Conservation (phyloP, 2,888 invertebrate genomes). For the Tribolium freemani region DNA sequence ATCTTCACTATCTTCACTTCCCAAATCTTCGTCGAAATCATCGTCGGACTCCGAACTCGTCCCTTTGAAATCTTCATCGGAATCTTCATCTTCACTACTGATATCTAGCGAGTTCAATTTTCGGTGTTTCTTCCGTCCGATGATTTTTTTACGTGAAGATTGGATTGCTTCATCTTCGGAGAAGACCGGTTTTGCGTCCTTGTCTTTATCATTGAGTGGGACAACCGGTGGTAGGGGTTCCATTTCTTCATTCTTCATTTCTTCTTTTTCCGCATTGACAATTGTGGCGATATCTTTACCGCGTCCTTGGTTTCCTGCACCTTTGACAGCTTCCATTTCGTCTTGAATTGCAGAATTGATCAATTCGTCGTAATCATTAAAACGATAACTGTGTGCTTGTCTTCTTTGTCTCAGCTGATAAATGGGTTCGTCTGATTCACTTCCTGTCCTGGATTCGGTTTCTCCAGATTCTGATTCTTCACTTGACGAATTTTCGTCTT, state of each 20-base stretch:
- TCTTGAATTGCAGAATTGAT: slow-evolving; percentile 93
- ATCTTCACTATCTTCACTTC: slow-evolving; percentile 73
- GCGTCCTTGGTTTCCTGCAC: slow-evolving; percentile 85
- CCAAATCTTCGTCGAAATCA: slow-evolving; percentile 72
- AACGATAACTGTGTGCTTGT: slow-evolving; percentile 85
- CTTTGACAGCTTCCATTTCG: slow-evolving; percentile 81
- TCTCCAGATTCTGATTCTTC: slow-evolving; percentile 41
- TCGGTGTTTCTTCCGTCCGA: slow-evolving; percentile 76
- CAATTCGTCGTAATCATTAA: slow-evolving; percentile 95
- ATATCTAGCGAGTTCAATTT: slow-evolving; percentile 83
- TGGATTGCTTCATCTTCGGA: not conserved
- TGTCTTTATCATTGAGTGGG: slow-evolving; percentile 36
- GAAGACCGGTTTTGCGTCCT: slow-evolving; percentile 41
- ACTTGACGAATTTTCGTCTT: slow-evolving; percentile 44
- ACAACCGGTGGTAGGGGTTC: slow-evolving; percentile 46
- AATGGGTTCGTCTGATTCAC: slow-evolving; percentile 80
- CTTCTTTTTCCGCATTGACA: slow-evolving; percentile 81
- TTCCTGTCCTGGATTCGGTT: slow-evolving; percentile 55
- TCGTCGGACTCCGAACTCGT: slow-evolving; percentile 73
- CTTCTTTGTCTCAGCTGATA: slow-evolving; percentile 87
- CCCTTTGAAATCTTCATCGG: slow-evolving; percentile 94
- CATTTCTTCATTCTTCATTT: slow-evolving; percentile 55
- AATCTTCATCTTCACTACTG: slow-evolving; percentile 81
- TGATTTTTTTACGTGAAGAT: slow-evolving; percentile 61
- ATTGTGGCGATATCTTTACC: slow-evolving; percentile 96